Evolutionary conservation across 2,888 invertebrate species (phyloP).

Genomic region (Protophormia terraenovae): DNA sequence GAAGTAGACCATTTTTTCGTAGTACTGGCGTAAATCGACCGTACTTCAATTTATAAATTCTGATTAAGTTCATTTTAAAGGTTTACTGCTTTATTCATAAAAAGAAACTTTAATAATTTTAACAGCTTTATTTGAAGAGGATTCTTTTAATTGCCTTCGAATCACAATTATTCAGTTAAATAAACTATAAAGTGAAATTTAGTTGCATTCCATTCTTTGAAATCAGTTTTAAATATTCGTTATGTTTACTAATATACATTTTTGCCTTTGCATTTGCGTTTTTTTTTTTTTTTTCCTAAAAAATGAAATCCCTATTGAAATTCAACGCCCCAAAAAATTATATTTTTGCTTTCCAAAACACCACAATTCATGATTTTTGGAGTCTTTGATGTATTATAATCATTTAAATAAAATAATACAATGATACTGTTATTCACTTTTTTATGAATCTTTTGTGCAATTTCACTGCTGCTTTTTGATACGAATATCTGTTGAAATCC

Average conservation of each 20-base stretch:
- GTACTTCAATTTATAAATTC: too few species aligned
- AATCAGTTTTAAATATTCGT: not conserved
- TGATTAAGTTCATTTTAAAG: too few species aligned
- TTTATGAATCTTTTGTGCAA: constrained; percentile 44
- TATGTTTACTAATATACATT: not conserved
- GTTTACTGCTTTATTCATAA: too few species aligned
- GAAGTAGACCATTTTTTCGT: too few species aligned
- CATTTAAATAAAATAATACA: constrained; percentile 46
- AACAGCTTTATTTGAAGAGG: not conserved
- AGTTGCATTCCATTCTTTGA: not conserved
- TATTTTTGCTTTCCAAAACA: constrained; percentile 26
- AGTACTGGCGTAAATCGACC: too few species aligned
- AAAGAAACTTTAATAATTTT: too few species aligned
- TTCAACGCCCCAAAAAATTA: constrained; percentile 11
- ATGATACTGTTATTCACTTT: constrained; percentile 51
- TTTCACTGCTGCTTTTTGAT: constrained; percentile 47
- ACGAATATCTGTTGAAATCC: constrained; percentile 57
- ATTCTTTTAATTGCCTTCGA: not conserved
- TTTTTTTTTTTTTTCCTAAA: not conserved
- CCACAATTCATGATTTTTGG: constrained; percentile 22
- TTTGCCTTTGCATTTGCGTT: not conserved
- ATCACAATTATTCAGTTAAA: not conserved
- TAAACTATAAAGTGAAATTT: not conserved
- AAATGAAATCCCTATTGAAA: not conserved
- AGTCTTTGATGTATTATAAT: constrained; percentile 41